A percentile compares a stretch with the other conserved stretches of the same genome.
phyloP scores from a whole-genome alignment of 2,797 vertebrate species.

The Chiroxiphia lanceolata region DNA sequence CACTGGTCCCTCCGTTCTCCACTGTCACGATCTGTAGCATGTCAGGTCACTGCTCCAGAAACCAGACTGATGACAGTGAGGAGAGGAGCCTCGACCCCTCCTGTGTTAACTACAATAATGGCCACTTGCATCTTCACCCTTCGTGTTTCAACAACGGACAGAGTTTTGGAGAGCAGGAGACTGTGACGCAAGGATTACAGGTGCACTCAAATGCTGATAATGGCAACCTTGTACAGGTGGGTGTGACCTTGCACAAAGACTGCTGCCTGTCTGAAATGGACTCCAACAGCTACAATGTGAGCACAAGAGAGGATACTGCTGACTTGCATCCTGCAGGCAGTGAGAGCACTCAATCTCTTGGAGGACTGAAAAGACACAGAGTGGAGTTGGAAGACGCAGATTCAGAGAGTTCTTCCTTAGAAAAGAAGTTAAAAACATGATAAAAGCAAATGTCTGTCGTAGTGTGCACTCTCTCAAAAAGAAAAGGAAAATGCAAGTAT shows the following conservation, averaged over 20 bases:
- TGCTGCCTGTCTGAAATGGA: constrained; percentile 81
- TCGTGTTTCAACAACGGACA: constrained; percentile 81
- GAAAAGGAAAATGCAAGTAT: constrained; percentile 69
- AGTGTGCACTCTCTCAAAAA: constrained; percentile 41
- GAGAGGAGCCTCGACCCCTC: constrained; percentile 73
- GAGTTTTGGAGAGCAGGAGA: constrained; percentile 76
- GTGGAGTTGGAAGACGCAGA: constrained; percentile 82
- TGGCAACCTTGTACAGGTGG: constrained; percentile 64
- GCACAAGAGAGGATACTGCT: constrained; percentile 71
- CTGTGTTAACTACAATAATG: constrained; percentile 79
- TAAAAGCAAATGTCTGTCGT: constrained; percentile 66
- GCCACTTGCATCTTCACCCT: constrained; percentile 75
- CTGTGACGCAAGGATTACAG: constrained; percentile 66
- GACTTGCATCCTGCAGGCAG: constrained; percentile 62
- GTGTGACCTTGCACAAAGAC: constrained; percentile 74
- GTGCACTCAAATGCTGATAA: constrained; percentile 66
- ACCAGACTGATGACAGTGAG: constrained; percentile 74
- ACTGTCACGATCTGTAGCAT: constrained; percentile 61
- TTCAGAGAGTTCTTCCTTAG: constrained; percentile 84
- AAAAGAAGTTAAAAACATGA: constrained; percentile 95
- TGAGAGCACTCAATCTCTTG: constrained; percentile 67
- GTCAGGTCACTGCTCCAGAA: constrained; percentile 73
- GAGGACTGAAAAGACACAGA: constrained; percentile 81
- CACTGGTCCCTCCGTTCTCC: constrained; percentile 64
- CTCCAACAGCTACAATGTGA: constrained; percentile 75